Evolutionary conservation across 2,888 invertebrate genomes (phyloP).

Genomic region (Hemicrepidius hirtus): DNA sequence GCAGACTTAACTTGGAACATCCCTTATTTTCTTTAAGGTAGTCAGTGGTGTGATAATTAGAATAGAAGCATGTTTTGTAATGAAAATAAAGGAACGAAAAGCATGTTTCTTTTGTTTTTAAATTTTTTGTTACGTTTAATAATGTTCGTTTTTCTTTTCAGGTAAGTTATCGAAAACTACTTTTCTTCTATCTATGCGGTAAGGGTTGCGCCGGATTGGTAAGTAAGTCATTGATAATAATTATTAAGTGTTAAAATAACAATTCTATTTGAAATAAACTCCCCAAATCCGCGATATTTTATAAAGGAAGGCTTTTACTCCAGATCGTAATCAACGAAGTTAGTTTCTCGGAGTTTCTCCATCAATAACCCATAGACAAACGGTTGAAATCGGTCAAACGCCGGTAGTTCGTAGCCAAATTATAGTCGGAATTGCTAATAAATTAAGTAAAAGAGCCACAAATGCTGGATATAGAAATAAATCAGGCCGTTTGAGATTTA

Average conservation of each 20-base stretch:
- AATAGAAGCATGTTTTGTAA: too few relatives aligned
- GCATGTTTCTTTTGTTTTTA: not conserved
- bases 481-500: slow-evolving; percentile 7
- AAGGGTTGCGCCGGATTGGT: not conserved
- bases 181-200: not conserved
- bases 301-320: too few relatives aligned
- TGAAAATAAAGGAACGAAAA: not conserved
- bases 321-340: not conserved
- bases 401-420: slow-evolving; percentile 13
- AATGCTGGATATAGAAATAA: slow-evolving; percentile 9
- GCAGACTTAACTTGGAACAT: too few relatives aligned
- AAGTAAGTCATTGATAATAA: not conserved
- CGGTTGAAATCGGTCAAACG: not conserved
- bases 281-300: too few relatives aligned
- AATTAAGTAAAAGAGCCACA: slow-evolving; percentile 13
- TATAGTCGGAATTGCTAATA: slow-evolving; percentile 3
- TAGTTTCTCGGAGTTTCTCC: slow-evolving; percentile 12
- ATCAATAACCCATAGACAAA: slow-evolving; percentile 21
- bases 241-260: too few relatives aligned
- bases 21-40: too few relatives aligned
- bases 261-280: too few relatives aligned
- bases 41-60: too few relatives aligned
- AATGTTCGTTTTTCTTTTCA: not conserved
- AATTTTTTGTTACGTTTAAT: not conserved
- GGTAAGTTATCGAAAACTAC: not conserved